These are phyloP conservation scores for Furcula furcula DNA, from an alignment of 2,888 invertebrate species.

Conservation along the genomic window DNA sequence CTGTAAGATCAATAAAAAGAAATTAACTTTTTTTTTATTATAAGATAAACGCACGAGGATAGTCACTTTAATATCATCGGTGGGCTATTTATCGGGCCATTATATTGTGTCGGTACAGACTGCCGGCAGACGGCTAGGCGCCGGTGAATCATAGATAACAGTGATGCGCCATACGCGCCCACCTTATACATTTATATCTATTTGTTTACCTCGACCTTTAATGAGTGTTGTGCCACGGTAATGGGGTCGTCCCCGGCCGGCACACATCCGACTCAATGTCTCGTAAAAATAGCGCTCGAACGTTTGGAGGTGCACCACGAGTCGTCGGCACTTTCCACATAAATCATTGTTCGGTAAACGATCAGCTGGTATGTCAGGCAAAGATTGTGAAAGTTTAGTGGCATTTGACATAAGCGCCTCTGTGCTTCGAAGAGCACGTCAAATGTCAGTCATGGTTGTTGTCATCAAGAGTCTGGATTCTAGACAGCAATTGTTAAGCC, in stretches of 20 bases:
- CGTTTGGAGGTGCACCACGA: slow-evolving; percentile 5
- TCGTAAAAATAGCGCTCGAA: slow-evolving; percentile 50
- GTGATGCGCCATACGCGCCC: slow-evolving; percentile 62
- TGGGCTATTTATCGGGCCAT: slow-evolving; percentile 67
- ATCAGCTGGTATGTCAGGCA: too few relatives aligned
- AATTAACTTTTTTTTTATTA: too few relatives aligned
- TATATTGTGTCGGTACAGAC: slow-evolving; percentile 69
- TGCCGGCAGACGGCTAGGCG: slow-evolving; percentile 72
- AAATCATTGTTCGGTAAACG: too few relatives aligned
- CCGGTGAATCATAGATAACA: slow-evolving; percentile 78
- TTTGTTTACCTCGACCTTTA: slow-evolving; percentile 75
- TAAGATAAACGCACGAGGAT: slow-evolving; percentile 48
- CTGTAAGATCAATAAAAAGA: too few relatives aligned
- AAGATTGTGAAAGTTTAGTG: too few relatives aligned
- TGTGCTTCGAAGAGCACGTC: too few relatives aligned
- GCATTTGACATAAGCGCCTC: too few relatives aligned
- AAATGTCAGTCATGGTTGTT: too few relatives aligned
- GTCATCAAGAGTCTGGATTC: too few relatives aligned
- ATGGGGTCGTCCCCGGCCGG: slow-evolving; percentile 51
- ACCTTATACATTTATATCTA: slow-evolving; percentile 69
- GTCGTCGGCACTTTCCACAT: neutral
- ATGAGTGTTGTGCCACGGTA: slow-evolving; percentile 60
- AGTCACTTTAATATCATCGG: slow-evolving; percentile 67
- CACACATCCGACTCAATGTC: slow-evolving; percentile 40
- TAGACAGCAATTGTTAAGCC: too few relatives aligned